phyloP scores from a whole-genome alignment of 2,113 vertebrate genomes.

The Phylloscopus trochilus region DNA sequence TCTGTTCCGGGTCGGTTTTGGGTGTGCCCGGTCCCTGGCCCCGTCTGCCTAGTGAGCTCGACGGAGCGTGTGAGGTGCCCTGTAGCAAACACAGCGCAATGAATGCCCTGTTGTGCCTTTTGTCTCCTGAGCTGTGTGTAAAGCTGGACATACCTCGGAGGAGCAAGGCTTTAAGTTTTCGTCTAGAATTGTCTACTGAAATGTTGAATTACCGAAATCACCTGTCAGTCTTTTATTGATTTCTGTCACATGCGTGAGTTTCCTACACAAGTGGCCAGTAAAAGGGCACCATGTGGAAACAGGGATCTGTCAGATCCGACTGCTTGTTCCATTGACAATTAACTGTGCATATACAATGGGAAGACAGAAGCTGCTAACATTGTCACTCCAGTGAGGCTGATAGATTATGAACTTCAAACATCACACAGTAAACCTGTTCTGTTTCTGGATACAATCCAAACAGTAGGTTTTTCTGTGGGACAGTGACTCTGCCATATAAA shows the following conservation, averaged over 20 bases:
- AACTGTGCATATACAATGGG: fast-evolving
- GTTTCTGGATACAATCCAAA: not conserved
- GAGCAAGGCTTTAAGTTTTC: not conserved
- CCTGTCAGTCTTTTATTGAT: not conserved
- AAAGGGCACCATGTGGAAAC: not conserved
- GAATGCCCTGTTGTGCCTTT: not conserved
- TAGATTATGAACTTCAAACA: not conserved
- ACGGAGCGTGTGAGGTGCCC: not conserved
- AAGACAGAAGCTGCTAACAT: not conserved
- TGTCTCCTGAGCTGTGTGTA: not conserved
- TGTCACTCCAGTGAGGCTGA: not conserved
- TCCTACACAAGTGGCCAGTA: not conserved
- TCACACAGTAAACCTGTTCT: not conserved
- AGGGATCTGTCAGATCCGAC: fast-evolving
- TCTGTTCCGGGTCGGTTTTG: not conserved
- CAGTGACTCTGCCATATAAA: not conserved
- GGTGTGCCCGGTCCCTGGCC: not conserved
- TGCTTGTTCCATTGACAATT: not conserved
- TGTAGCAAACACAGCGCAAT: not conserved
- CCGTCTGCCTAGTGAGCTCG: not conserved
- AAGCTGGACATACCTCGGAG: not conserved
- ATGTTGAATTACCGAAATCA: not conserved
- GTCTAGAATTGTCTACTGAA: not conserved
- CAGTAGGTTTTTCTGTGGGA: not conserved
- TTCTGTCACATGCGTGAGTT: not conserved